Percentiles rank a stretch among this genome's conserved stretches.
Evolutionary conservation across 1,140 invertebrate genomes (phyloP).

Genomic region (Magallana ariakensis): DNA sequence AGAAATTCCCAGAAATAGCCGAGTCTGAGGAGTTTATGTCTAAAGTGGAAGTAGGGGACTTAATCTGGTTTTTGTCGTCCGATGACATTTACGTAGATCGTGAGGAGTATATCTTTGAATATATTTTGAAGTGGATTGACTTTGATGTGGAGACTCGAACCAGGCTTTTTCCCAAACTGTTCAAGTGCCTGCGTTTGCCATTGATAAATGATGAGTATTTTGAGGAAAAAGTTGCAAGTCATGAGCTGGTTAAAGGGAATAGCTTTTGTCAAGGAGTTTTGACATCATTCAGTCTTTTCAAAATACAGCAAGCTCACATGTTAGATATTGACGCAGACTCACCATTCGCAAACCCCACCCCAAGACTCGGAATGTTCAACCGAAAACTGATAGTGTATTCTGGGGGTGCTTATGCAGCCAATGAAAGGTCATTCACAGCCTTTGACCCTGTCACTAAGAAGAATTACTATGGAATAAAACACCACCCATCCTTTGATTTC

Average conservation of each 20-base stretch:
- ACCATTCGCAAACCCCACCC: slow-evolving; percentile 42
- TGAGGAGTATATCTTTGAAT: slow-evolving; percentile 71
- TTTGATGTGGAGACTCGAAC: slow-evolving; percentile 59
- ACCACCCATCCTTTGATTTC: slow-evolving; percentile 73
- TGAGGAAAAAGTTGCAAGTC: slow-evolving; percentile 41
- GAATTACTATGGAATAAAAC: slow-evolving; percentile 69
- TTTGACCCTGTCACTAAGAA: slow-evolving; percentile 70
- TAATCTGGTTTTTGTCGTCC: slow-evolving; percentile 63
- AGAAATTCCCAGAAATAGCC: slow-evolving; percentile 68
- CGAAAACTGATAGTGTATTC: slow-evolving; percentile 71
- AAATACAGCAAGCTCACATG: slow-evolving; percentile 44
- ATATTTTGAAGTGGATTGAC: slow-evolving; percentile 67
- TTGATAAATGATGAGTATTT: slow-evolving; percentile 64
- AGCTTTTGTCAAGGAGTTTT: slow-evolving; percentile 58
- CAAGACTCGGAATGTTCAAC: slow-evolving; percentile 71
- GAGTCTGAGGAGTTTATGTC: slow-evolving; percentile 56
- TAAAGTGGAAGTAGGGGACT: slow-evolving; percentile 49
- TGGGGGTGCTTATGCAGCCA: slow-evolving; percentile 60
- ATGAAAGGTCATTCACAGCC: slow-evolving; percentile 66
- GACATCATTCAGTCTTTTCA: slow-evolving; percentile 54
- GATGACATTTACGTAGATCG: slow-evolving; percentile 71
- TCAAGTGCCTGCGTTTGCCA: slow-evolving; percentile 65
- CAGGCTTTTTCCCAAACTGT: slow-evolving; percentile 61
- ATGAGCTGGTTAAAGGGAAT: slow-evolving; percentile 57
- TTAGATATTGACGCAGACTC: slow-evolving; percentile 42